Evolutionary conservation across 2,797 vertebrate genomes (phyloP), one percentile per base, ranked within the genome.

Genomic region (Malurus leucopterus): DNA sequence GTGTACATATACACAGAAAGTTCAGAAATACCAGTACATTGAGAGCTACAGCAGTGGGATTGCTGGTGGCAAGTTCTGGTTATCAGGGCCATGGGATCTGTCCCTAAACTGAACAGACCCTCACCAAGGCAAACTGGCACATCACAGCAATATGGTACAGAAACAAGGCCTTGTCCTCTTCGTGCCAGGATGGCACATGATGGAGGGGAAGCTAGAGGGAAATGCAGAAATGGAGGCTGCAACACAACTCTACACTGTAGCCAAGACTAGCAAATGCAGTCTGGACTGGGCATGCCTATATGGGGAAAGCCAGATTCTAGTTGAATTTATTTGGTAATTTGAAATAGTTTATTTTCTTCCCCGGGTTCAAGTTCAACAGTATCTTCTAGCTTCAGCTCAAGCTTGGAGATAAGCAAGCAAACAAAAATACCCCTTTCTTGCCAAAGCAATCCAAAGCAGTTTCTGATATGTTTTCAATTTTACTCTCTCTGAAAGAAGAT

Each of bases 141-240:
- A 38, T 59, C 13, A 11, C 26, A 70, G 68, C 47, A 78, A 44
- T 6, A 13, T 0, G 0, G 47, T 41, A 8, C 55, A 75, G 59
- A 86, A 90, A 78, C 41, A 41, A 26, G 14, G 55, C 57, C 58
- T 58, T 49, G 18, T 13, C 29, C 65, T 50, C 34, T 43, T 50
- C 1, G 0, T 30, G 36, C 32, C 29, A 74, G 69, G 3, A 18
- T 1, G 4, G 34, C 49, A 55, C 1, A 13, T 1, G 2, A 36
- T 11, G 27, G 75, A 78, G 40, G 21, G 36, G 38, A 72, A 58
- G 19, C 16, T 20, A 34, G 12, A 73, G 23, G 61, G 72, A 72
- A 89, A 71, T 36, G 40, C 55, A 93, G 73, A 74, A 81, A 68
- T n/a, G 59, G 46, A 79, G 43, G 47, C 43, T 51, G n/a, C 63